Evolutionary conservation across 2,888 invertebrate genomes (phyloP).

Genomic region (Orthosia gracilis): DNA sequence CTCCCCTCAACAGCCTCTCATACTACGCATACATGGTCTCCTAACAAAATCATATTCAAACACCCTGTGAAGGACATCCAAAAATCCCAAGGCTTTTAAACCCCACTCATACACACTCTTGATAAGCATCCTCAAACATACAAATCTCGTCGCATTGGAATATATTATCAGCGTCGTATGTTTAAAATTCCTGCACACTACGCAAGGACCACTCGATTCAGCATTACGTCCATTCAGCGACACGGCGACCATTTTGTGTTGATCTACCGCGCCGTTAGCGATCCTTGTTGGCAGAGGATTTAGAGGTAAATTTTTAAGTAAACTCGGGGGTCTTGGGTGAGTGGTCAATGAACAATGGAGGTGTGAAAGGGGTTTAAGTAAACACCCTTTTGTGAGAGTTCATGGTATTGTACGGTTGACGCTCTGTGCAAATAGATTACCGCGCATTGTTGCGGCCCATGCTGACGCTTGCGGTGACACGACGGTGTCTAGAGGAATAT

Average conservation of each 20-base stretch:
- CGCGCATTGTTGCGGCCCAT: constrained; percentile 80
- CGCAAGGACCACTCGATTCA: constrained; percentile 82
- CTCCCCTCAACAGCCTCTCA: background rate
- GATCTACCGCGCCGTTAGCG: constrained; percentile 68
- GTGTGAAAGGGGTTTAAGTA: constrained; percentile 90
- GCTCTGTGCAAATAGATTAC: constrained; percentile 89
- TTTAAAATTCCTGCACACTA: constrained; percentile 83
- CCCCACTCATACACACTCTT: constrained; percentile 63
- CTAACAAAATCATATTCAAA: constrained; percentile 43
- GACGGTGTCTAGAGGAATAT: constrained; percentile 51
- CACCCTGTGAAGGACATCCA: constrained; percentile 28
- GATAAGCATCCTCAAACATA: constrained; percentile 62
- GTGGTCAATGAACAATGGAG: constrained; percentile 85
- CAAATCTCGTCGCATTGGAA: constrained; percentile 69
- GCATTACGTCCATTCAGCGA: constrained; percentile 82
- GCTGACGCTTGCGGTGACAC: constrained; percentile 69
- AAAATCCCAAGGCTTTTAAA: constrained; percentile 64
- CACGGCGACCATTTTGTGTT: constrained; percentile 66
- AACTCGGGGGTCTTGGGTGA: constrained; percentile 69
- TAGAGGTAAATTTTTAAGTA: constrained; percentile 64
- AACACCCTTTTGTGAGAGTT: constrained; percentile 89
- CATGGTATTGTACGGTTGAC: constrained; percentile 82
- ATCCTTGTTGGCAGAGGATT: constrained; percentile 45
- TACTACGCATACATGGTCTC: background rate
- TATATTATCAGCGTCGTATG: constrained; percentile 75